Evolutionary conservation across 2,888 invertebrate species (phyloP).

Genomic region (Lasioglossum oenotherae): DNA sequence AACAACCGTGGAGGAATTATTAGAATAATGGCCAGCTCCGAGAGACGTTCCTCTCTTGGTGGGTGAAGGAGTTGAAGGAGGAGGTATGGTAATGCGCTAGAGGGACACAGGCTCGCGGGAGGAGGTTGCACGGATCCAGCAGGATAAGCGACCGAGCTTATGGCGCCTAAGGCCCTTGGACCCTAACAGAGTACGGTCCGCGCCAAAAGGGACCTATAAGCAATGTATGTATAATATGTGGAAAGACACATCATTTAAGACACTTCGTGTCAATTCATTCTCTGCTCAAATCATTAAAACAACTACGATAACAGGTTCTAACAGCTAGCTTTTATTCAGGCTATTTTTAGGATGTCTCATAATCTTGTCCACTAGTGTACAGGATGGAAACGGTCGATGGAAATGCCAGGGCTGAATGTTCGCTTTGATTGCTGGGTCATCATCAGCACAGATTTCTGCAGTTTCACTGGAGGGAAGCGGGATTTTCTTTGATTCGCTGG

Average conservation of each 20-base stretch:
- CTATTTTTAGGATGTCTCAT: background rate
- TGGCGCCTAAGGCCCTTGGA: constrained; percentile 80
- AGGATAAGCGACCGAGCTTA: constrained; percentile 80
- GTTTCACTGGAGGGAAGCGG: background rate
- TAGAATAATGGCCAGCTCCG: constrained; percentile 52
- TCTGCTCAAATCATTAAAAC: no score
- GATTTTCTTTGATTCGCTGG: constrained; percentile 22
- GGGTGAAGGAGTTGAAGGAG: constrained; percentile 63
- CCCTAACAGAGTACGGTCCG: constrained; percentile 72
- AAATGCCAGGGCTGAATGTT: constrained; percentile 17
- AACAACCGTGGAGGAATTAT: constrained; percentile 54
- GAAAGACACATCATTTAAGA: background rate
- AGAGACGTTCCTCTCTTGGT: constrained; percentile 3
- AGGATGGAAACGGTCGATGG: constrained; percentile 25
- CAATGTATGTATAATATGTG: background rate
- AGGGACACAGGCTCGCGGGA: constrained; percentile 76
- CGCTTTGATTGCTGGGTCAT: constrained; percentile 17
- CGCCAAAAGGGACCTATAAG: constrained; percentile 65
- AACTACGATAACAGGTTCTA: no score
- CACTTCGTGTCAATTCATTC: no score
- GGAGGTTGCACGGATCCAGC: constrained; percentile 70
- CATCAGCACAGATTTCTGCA: background rate
- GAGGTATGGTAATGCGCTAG: constrained; percentile 78
- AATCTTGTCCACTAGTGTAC: constrained; percentile 9
- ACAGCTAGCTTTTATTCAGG: background rate